These are phyloP conservation scores for Nipponacmea schrenckii DNA, from an alignment of 2,888 invertebrate species.

Conservation along the genomic window DNA sequence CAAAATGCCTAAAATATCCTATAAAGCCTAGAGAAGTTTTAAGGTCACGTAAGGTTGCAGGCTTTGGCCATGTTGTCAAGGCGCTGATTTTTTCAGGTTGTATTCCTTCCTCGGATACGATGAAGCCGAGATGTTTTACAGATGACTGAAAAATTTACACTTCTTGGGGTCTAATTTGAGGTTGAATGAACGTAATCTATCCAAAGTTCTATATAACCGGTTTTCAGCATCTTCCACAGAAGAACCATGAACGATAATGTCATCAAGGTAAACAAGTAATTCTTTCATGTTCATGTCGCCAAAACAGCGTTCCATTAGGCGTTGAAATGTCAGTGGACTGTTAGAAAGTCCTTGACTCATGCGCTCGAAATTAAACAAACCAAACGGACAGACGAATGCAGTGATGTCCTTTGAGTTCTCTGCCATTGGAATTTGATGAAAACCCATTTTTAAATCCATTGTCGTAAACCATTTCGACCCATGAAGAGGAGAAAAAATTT, in stretches of 20 bases:
- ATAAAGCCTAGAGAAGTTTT: neutral
- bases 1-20: neutral
- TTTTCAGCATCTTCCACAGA: constrained; percentile 11
- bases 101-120: neutral
- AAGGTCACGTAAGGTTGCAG: neutral
- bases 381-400: constrained; percentile 15
- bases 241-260: constrained; percentile 13
- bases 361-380: constrained; percentile 9
- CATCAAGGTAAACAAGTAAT: constrained; percentile 15
- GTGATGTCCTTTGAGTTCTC: constrained; percentile 9
- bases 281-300: constrained; percentile 21
- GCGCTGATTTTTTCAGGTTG: neutral
- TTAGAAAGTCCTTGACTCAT: constrained; percentile 10
- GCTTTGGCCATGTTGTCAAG: neutral
- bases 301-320: constrained; percentile 17
- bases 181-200: neutral
- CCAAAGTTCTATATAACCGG: neutral
- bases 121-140: constrained; percentile 6
- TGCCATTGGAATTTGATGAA: constrained; percentile 14
- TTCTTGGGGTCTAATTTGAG: constrained; percentile 16
- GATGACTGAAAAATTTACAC: constrained; percentile 7
- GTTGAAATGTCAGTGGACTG: constrained; percentile 10
- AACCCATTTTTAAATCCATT: constrained; percentile 13
- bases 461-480: constrained; percentile 6
- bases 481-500: constrained; percentile 10